Base-by-base conservation (phyloP, 1,140 invertebrate genomes). In the Neodiprion virginianus region DNA sequence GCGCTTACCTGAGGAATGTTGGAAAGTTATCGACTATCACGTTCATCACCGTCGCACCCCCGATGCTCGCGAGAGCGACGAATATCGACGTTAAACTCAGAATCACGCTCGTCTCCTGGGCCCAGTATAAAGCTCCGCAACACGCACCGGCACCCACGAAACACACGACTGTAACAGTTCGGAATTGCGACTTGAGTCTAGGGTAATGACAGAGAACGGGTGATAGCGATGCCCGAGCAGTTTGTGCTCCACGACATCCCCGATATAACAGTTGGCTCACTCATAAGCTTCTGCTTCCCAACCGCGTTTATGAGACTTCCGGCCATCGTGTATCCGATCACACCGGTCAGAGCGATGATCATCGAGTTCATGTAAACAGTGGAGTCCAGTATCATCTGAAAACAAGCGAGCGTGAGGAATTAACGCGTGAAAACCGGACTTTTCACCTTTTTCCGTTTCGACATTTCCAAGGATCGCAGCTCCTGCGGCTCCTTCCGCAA, bases 141-240 rank as follows among this genome's bases (percentile, higher is more conserved):
- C 82, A 86, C 12, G 73, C 66, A 8, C 81, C 85, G 48, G 85
- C 85, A 12, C 81, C 79, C 1, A 81, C 0, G 68, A 87, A 87
- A 28, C 85, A 87, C 65, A 84, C 82, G 1, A 80, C 85, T 87
- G 53, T 23, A 83, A 78, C 93, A 94, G 82, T 94, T 91, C 11
- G 93, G 90, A 0, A 92, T 79, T 1, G 94, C 88, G 61, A 95
- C 53, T 61, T 17, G 53, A 40, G 28, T 40, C 28, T 40, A 40
- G 28, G 61, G 17, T 3, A 65, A 14, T 14, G 17, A 14, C 61
- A 7, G 7, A 65, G 61, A 65, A 17, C 1, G 1, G 12, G 49
- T 48, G 49, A 9, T 9, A 48, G 49, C 61, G 2, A 17, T 21
- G 61, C 7, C 61, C 28, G 5, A 40, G 28, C 11, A 47, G 12